A percentile compares a stretch with the other conserved stretches of the same genome.
phyloP scores from a whole-genome alignment of 2,888 invertebrate species.

The Coronaproctus castanopsis region DNA sequence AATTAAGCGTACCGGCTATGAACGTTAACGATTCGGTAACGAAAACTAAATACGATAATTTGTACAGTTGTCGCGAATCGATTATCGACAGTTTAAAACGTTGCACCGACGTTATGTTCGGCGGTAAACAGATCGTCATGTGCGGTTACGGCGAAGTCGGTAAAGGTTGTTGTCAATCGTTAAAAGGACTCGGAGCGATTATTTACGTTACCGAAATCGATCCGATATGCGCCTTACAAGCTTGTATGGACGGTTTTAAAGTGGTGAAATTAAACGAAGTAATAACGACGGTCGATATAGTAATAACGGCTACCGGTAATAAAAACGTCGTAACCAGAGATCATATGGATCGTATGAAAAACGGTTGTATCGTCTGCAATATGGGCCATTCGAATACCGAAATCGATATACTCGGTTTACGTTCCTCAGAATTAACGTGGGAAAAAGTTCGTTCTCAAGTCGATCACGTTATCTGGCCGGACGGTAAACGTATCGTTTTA shows the following conservation, averaged over 20 bases:
- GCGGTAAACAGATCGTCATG: constrained; percentile 86
- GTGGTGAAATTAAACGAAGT: constrained; percentile 90
- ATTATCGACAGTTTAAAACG: constrained; percentile 71
- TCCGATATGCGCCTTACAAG: constrained; percentile 92
- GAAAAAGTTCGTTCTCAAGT: constrained; percentile 94
- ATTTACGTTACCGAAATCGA: constrained; percentile 89
- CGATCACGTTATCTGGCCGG: constrained; percentile 96
- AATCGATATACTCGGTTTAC: constrained; percentile 68
- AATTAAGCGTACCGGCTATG: constrained; percentile 89
- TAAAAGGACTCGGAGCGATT: constrained; percentile 84
- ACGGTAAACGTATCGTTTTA: constrained; percentile 80
- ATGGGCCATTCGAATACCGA: constrained; percentile 96
- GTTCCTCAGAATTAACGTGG: constrained; percentile 90
- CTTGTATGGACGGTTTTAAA: constrained; percentile 91
- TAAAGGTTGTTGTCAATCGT: constrained; percentile 86
- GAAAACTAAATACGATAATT: constrained; percentile 92
- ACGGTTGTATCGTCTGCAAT: constrained; percentile 85
- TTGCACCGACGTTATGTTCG: constrained; percentile 91
- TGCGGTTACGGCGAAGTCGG: constrained; percentile 96
- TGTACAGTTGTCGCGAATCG: constrained; percentile 85
- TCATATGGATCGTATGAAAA: constrained; percentile 92
- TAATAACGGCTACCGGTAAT: constrained; percentile 94
- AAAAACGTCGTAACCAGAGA: constrained; percentile 88
- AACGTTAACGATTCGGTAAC: constrained; percentile 97
- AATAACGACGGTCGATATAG: constrained; percentile 74